Evolutionary conservation across 2,797 vertebrate genomes (phyloP), one percentile per base, ranked within the genome.

Genomic region (Paguma larvata): DNA sequence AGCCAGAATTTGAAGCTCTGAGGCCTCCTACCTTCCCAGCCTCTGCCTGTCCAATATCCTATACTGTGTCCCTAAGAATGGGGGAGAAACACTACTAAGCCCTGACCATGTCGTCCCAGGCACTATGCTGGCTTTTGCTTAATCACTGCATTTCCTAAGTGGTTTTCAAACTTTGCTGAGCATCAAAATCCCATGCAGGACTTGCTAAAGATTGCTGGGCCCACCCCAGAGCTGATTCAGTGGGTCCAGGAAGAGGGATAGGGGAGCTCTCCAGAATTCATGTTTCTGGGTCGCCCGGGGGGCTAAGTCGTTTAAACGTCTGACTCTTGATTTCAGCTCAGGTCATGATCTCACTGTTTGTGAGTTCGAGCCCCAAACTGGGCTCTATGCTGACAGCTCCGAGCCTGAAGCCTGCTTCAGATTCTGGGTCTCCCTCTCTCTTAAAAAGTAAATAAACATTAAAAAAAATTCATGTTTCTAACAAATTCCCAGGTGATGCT

Each of bases 401-500:
- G 21, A 59, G 56, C 56, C 56, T 23, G 3, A 21, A 59, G 56
- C 56, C 56, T 59, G 21, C 21, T 59, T 59, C 8, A 3, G 56
- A 59, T 59, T 23, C 56, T 23, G 56, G 8, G 56, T 59, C 56
- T 59, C 56, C 56, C 56, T 59, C 56, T 23, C 21, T 23, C 56
- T 59, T 21, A 9, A 23, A 19, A 59, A 59, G 19, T 59, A 59
- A 59, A 23, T 10, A 59, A 9, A 23, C 56, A 59, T 59, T 59
- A 59, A 59, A 59, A 34, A 51, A 70, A 87, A 59, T 18, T n/a
- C 79, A 15, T 8, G 11, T 80, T 89, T 51, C 96, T 82, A 97
- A 79, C 30, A 11, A 91, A 83, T 34, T 78, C 79, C 67, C 7
- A 84, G 32, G 44, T 65, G 56, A 70, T 23, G 18, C 6, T n/a